Evolutionary conservation across 2,888 invertebrate species (phyloP).

Genomic region (Trilocha varians): DNA sequence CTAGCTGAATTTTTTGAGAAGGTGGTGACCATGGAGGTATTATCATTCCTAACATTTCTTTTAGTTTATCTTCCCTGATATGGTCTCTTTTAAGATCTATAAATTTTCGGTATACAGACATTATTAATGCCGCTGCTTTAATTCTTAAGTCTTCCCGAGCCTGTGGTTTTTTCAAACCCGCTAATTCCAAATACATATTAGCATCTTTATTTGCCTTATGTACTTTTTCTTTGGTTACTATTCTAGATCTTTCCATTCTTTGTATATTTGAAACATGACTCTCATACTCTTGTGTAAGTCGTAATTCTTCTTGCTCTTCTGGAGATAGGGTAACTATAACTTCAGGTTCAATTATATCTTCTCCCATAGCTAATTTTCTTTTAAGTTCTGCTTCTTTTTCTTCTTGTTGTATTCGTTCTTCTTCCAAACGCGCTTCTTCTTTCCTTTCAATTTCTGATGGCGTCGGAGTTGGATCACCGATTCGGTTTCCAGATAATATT

Average conservation of each 20-base stretch:
- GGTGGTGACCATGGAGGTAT: constrained; percentile 60
- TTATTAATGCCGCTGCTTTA: constrained; percentile 40
- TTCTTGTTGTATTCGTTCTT: constrained; percentile 32
- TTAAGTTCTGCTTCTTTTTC: constrained; percentile 41
- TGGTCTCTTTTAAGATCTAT: constrained; percentile 48
- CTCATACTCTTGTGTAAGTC: constrained; percentile 36
- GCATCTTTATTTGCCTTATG: constrained; percentile 41
- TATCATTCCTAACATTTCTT: constrained; percentile 72
- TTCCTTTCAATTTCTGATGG: constrained; percentile 40
- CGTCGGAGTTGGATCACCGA: constrained; percentile 50
- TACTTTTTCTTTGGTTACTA: constrained; percentile 22
- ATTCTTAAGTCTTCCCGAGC: constrained; percentile 28
- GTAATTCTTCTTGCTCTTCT: constrained; percentile 34
- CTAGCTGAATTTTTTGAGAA: constrained; percentile 55
- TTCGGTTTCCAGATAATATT: constrained; percentile 52
- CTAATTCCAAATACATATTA: constrained; percentile 47
- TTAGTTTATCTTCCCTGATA: constrained; percentile 46
- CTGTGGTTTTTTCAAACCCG: constrained; percentile 47
- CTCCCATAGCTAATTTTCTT: constrained; percentile 38
- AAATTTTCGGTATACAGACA: constrained; percentile 52
- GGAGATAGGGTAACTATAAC: constrained; percentile 31
- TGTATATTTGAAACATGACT: constrained; percentile 43
- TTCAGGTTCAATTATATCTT: constrained; percentile 30
- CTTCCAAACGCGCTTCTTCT: constrained; percentile 39
- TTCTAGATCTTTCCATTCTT: constrained; percentile 54